Conservation (phyloP, 2,888 invertebrate species). For the Phyto melanocephala region DNA sequence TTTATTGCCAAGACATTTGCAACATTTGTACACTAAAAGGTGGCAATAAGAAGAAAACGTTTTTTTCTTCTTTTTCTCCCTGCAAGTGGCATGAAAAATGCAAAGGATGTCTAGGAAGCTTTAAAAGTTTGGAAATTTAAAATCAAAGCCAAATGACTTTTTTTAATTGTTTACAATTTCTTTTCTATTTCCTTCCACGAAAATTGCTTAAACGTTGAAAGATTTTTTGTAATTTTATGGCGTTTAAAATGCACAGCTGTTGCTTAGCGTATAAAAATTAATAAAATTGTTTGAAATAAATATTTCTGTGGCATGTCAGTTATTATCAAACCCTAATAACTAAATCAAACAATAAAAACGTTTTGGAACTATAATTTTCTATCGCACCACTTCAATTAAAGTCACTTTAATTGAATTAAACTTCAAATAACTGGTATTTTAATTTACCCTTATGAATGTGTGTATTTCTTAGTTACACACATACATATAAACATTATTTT, state of each 20-base stretch:
- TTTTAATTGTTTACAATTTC: too few species aligned
- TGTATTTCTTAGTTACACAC: too few species aligned
- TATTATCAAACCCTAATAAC: not conserved
- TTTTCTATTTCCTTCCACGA: too few species aligned
- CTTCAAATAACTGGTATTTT: not conserved
- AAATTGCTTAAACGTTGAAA: too few species aligned
- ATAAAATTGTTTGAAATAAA: not conserved
- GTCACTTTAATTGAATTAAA: constrained; percentile 50
- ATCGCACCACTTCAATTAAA: constrained; percentile 31
- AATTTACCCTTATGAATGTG: too few species aligned
- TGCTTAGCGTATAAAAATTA: not conserved
- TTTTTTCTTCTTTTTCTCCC: not conserved
- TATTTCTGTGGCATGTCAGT: not conserved
- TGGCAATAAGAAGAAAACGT: constrained; percentile 31
- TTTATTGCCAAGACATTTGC: constrained; percentile 62
- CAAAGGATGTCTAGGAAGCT: not conserved
- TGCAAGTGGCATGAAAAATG: not conserved
- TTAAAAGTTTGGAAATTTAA: not conserved
- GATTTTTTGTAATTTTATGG: too few species aligned
- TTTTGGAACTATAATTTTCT: not conserved
- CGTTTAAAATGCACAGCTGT: not conserved
- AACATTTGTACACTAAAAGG: constrained; percentile 58
- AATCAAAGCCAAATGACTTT: not conserved
- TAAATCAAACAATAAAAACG: not conserved
- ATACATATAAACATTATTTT: too few species aligned